These are phyloP conservation scores for Ursus arctos DNA, from an alignment of 2,113 vertebrate species.

Conservation along the genomic window DNA sequence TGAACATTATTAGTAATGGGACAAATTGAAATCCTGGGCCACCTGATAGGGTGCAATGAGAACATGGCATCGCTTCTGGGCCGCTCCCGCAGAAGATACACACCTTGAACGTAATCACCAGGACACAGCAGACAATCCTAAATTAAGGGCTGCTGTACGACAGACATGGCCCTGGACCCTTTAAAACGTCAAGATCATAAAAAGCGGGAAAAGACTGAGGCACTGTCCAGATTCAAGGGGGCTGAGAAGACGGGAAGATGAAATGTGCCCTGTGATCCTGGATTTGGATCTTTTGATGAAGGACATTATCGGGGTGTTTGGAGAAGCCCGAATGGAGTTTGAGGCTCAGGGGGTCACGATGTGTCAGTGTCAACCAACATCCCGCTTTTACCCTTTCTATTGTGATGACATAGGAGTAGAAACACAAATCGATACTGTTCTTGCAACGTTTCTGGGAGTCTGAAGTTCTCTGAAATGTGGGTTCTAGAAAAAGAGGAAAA, in stretches of 20 bases:
- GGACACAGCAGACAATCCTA: conserved; percentile 41
- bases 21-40: conserved; percentile 74
- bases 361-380: neutral
- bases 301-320: neutral
- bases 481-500: neutral
- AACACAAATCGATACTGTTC: neutral
- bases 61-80: conserved; percentile 5
- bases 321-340: neutral
- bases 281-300: neutral
- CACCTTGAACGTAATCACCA: conserved; percentile 49
- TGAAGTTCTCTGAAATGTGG: neutral
- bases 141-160: neutral
- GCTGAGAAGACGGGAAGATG: neutral
- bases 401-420: neutral
- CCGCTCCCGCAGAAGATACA: neutral
- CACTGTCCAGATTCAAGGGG: neutral
- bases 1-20: conserved; percentile 73
- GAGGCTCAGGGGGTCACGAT: neutral
- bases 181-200: conserved; percentile 34
- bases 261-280: neutral
- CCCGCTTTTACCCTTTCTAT: neutral
- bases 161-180: neutral
- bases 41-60: conserved; percentile 58
- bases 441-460: neutral
- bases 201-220: neutral